Evolutionary conservation across 2,888 invertebrate species (phyloP).

Genomic region (Acanthosepion pharaonis): DNA sequence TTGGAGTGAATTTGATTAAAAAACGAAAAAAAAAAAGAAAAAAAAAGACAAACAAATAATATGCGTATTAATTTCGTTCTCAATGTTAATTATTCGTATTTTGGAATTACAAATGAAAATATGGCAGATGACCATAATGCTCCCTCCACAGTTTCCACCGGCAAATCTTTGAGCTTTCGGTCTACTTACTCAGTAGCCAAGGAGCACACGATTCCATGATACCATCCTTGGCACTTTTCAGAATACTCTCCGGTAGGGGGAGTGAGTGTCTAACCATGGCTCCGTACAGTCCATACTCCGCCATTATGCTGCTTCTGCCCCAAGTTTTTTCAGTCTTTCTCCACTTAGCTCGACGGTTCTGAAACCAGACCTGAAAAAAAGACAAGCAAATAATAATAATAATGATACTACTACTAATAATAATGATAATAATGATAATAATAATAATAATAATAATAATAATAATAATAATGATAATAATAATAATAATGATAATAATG

Average conservation of each 20-base stretch:
- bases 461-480: neutral
- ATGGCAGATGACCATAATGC: neutral
- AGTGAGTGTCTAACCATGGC: constrained; percentile 99
- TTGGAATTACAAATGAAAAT: neutral
- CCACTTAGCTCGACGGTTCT: constrained; percentile 98
- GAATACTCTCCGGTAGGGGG: constrained; percentile 97
- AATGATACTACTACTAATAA: neutral
- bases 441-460: neutral
- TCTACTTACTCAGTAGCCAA: constrained; percentile 93
- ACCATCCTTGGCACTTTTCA: constrained; percentile 94
- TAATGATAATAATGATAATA: neutral
- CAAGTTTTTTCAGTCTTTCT: constrained; percentile 99
- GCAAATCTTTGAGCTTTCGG: neutral
- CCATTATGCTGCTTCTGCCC: constrained; percentile 99
- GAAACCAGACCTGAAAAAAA: constrained; percentile 93
- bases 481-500: neutral
- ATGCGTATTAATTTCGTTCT: neutral
- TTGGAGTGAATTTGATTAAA: no score
- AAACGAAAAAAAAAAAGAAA: no score
- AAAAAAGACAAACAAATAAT: no score
- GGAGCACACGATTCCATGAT: constrained; percentile 91
- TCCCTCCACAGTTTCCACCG: no score
- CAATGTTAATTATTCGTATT: no score
- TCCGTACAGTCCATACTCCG: constrained; percentile 98
- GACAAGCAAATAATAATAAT: neutral